These are phyloP conservation scores for Coptotermes formosanus DNA, from an alignment of 1,140 invertebrate genomes.

Conservation along the genomic window DNA sequence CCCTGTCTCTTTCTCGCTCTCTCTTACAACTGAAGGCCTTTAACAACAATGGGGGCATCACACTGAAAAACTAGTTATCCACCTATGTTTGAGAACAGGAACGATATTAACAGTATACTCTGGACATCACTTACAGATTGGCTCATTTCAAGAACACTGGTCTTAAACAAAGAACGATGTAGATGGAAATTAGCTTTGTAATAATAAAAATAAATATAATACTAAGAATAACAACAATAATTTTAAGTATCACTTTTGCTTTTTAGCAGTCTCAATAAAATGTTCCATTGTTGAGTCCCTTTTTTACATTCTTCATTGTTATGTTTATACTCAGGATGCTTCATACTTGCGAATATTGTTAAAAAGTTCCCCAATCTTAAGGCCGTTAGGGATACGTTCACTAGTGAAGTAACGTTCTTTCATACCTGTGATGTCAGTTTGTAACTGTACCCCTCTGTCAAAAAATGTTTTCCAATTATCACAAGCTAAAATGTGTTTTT, in stretches of 20 bases:
- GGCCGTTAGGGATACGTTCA: neutral
- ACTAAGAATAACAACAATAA: neutral
- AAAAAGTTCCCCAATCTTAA: neutral
- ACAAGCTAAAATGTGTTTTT: neutral
- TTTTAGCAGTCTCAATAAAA: neutral
- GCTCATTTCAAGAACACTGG: neutral
- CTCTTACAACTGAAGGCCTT: too few relatives aligned
- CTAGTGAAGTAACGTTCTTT: neutral
- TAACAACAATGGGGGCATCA: too few relatives aligned
- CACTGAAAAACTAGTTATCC: too few relatives aligned
- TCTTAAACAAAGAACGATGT: neutral
- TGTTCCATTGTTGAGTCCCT: constrained; percentile 10
- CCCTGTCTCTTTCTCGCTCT: too few relatives aligned
- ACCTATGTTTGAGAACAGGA: too few relatives aligned
- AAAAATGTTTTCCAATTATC: neutral
- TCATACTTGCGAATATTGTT: neutral
- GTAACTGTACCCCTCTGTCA: neutral
- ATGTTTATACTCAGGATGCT: neutral
- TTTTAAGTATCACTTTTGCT: constrained; percentile 8
- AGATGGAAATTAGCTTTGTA: neutral
- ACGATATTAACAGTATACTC: neutral
- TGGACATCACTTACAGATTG: neutral
- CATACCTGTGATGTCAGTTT: neutral
- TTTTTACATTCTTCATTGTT: neutral
- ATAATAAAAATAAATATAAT: neutral